Evolutionary conservation across 2,888 invertebrate genomes (phyloP).

Genomic region (Seladonia tumulorum): DNA sequence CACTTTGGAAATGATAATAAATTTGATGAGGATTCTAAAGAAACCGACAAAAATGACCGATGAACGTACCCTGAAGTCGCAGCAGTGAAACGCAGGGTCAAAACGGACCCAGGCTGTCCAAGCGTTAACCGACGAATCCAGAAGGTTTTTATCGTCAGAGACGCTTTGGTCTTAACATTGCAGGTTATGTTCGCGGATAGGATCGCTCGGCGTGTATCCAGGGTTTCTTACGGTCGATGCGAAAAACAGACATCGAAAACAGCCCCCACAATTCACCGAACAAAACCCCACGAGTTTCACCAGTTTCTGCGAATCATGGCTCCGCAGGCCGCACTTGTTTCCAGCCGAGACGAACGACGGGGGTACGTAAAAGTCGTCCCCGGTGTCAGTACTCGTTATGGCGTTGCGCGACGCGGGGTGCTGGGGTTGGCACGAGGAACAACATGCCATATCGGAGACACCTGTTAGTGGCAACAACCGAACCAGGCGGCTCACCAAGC

Average conservation of each 20-base stretch:
- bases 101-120: not conserved
- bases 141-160: not conserved
- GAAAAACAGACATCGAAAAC: slow-evolving; percentile 5
- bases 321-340: slow-evolving; percentile 26
- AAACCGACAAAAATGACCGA: too few relatives aligned
- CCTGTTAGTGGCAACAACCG: slow-evolving; percentile 78
- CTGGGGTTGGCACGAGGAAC: slow-evolving; percentile 74
- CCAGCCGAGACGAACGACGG: slow-evolving; percentile 42
- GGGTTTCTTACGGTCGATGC: not conserved
- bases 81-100: not conserved
- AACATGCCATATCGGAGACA: slow-evolving; percentile 83
- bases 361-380: slow-evolving; percentile 61
- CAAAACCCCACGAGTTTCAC: slow-evolving; percentile 34
- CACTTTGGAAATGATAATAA: too few relatives aligned
- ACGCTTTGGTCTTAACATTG: not conserved
- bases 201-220: not conserved
- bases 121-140: not conserved
- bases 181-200: not conserved
- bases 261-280: slow-evolving; percentile 11
- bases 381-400: slow-evolving; percentile 72
- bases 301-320: slow-evolving; percentile 36
- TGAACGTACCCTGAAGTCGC: too few relatives aligned
- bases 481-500: slow-evolving; percentile 34
- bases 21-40: too few relatives aligned
- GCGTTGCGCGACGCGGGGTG: slow-evolving; percentile 67